Evolutionary conservation across 2,888 invertebrate species (phyloP).

Genomic region (Heliconius erato): DNA sequence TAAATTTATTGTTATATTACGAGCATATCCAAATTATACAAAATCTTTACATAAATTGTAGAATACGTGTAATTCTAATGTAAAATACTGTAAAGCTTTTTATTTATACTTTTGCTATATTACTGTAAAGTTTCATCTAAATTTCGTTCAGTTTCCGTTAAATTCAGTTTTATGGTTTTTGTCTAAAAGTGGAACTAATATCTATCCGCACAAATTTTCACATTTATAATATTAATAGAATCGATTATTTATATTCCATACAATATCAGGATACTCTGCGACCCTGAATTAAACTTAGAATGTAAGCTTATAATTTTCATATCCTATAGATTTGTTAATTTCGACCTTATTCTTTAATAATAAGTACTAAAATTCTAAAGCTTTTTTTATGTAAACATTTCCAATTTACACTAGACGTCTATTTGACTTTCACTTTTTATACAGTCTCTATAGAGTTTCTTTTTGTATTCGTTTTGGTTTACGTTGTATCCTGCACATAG

Average conservation of each 20-base stretch:
- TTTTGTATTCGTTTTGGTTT: slow-evolving; percentile 15
- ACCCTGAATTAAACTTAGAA: slow-evolving; percentile 36
- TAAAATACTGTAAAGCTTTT: too few species aligned
- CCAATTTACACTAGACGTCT: slow-evolving; percentile 45
- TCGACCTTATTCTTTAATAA: neutral
- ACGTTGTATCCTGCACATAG: neutral
- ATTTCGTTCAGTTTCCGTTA: too few species aligned
- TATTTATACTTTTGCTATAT: too few species aligned
- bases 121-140: too few species aligned
- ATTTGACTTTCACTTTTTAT: slow-evolving; percentile 39
- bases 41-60: too few species aligned
- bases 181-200: too few species aligned
- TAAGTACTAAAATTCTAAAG: slow-evolving; percentile 25
- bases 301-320: slow-evolving; percentile 30
- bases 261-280: slow-evolving; percentile 16
- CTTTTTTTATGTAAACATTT: slow-evolving; percentile 46
- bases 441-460: slow-evolving; percentile 31
- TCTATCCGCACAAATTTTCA: too few species aligned
- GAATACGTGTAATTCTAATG: too few species aligned
- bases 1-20: too few species aligned
- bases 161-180: too few species aligned
- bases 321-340: slow-evolving; percentile 13
- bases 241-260: neutral
- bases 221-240: neutral
- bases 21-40: too few species aligned